Evolutionary conservation across 2,888 invertebrate species (phyloP).

Genomic region (Chironomus riparius): DNA sequence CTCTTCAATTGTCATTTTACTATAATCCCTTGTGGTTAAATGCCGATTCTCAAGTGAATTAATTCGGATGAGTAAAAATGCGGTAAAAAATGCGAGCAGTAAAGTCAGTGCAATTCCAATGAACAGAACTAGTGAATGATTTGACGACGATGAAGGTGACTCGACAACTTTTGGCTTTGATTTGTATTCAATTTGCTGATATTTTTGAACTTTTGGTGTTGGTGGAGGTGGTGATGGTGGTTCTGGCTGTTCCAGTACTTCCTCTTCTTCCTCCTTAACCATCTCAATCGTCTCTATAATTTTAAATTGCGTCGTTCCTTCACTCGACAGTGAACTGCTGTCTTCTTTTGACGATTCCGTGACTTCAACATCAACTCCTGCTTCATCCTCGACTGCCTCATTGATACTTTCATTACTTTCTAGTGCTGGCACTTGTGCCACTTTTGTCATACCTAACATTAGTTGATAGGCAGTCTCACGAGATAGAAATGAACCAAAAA

Average conservation of each 20-base stretch:
- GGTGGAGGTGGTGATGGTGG: not conserved
- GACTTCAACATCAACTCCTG: slow-evolving; percentile 37
- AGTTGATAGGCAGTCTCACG: slow-evolving; percentile 79
- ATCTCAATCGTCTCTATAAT: slow-evolving; percentile 1
- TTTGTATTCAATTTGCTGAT: too few species aligned
- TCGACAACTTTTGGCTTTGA: too few species aligned
- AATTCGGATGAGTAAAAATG: not conserved
- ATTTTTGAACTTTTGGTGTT: not conserved
- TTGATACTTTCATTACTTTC: not conserved
- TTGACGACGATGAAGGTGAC: too few species aligned
- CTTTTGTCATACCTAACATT: slow-evolving; percentile 53
- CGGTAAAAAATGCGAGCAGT: slow-evolving; percentile 12
- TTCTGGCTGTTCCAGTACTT: not conserved
- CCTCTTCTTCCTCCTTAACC: not conserved
- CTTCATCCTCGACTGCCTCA: slow-evolving; percentile 35
- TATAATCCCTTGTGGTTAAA: not conserved
- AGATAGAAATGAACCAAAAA: slow-evolving; percentile 83
- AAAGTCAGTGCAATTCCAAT: slow-evolving; percentile 11
- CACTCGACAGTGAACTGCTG: slow-evolving; percentile 49
- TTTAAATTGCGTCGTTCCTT: slow-evolving; percentile 37
- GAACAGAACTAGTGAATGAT: not conserved
- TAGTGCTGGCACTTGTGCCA: slow-evolving; percentile 38
- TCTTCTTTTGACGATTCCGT: slow-evolving; percentile 43
- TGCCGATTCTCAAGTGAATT: not conserved
- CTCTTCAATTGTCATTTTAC: slow-evolving; percentile 7